Base-by-base conservation (phyloP, 2,797 vertebrate species). In the Telmatherina bonti region DNA sequence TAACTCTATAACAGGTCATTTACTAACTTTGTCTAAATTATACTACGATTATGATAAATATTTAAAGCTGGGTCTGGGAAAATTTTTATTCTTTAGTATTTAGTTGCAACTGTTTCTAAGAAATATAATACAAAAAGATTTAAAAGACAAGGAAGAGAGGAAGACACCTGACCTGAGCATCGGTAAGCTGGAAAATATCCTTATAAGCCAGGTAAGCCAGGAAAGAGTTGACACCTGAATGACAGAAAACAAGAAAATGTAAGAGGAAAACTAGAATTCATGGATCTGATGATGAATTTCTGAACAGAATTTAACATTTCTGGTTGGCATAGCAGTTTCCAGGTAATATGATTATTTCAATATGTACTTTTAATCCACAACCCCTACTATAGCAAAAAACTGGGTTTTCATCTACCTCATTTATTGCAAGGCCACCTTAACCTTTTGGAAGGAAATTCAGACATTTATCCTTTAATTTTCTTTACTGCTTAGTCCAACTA, bases 171-270 rank as follows among this genome's bases (percentile, higher is more conserved):
- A 99, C 98, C 97, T 99, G 97, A 63, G 96, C 96, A 56, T 99
- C 98, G 0, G 94, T 95, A 0, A 99, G 96, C 94, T 99, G 98
- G 83, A 97, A 99, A 62, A 96, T 83, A 65, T 99, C 97, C 92
- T 99, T 99, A 91, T 99, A 99, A 60, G 96, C 96, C 96, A 99
- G 94, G 86, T 99, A 99, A 82, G 99, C 96, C 36, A 98, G 93
- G 93, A 99, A 99, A 38, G 97, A 99, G 93, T 99, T 99, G 43
- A 99, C 95, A 74, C 98, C 98, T 99, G 72, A 57, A 66, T 81
- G 78, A 85, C 29, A 82, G 30, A 66, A 49, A 13, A 69, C 9
- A 22, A n/a, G 15, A 47, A 41, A 12, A 22, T 27, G 13, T 26
- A n/a, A 20, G 7, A 47, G 7, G 12, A 7, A 54, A 13, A 56